phyloP scores from a whole-genome alignment of 2,888 invertebrate species.

The Deilephila elpenor region DNA sequence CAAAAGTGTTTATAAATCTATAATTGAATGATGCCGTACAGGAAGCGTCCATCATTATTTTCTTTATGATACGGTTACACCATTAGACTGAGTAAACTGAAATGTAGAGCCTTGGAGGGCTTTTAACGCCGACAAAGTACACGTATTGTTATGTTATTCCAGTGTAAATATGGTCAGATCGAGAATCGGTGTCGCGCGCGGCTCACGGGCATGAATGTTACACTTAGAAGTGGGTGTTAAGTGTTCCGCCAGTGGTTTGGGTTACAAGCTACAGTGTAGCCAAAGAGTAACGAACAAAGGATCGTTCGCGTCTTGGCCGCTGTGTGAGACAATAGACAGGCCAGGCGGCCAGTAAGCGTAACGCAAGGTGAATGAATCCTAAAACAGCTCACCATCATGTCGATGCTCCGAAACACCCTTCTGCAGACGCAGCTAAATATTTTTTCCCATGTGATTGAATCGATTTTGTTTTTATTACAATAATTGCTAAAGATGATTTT shows the following conservation, averaged over 20 bases:
- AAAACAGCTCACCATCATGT: conserved; percentile 68
- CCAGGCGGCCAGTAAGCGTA: conserved; percentile 71
- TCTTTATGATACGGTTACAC: conserved; percentile 19
- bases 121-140: conserved; percentile 60
- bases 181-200: conserved; percentile 58
- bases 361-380: conserved; percentile 79
- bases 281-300: conserved; percentile 78
- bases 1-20: conserved; percentile 45
- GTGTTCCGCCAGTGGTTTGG: conserved; percentile 67
- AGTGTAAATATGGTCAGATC: conserved; percentile 69
- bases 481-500: conserved; percentile 26
- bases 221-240: conserved; percentile 72
- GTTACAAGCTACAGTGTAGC: conserved; percentile 75
- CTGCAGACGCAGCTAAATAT: neutral
- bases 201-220: conserved; percentile 63
- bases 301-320: conserved; percentile 70
- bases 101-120: conserved; percentile 45
- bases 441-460: conserved; percentile 13
- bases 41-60: conserved; percentile 44
- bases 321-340: conserved; percentile 74
- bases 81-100: conserved; percentile 16
- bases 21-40: conserved; percentile 46
- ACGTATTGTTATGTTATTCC: conserved; percentile 63
- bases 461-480: conserved; percentile 21
- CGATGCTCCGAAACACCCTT: conserved; percentile 43